These are phyloP conservation scores for Burhinus bistriatus DNA, from an alignment of 2,113 vertebrate species.

Conservation along the genomic window DNA sequence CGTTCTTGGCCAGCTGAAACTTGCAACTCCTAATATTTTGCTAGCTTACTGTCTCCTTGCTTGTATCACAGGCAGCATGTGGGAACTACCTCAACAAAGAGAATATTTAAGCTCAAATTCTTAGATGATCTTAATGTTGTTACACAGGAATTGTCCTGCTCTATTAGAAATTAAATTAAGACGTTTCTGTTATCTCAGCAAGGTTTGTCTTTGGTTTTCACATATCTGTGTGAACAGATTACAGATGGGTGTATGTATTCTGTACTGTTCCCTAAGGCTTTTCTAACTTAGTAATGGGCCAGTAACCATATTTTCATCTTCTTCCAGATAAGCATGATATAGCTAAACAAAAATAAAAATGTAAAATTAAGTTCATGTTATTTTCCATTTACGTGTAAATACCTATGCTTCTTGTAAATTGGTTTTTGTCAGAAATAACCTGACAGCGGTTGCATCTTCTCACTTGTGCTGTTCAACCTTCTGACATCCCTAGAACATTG, in stretches of 20 bases:
- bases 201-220: slow-evolving; percentile 4
- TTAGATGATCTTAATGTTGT: not conserved
- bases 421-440: not conserved
- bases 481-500: not conserved
- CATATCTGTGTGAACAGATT: not conserved
- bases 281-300: not conserved
- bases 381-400: not conserved
- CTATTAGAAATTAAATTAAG: not conserved
- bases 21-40: not conserved
- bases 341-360: not conserved
- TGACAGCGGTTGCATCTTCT: not conserved
- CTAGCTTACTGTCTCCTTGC: not conserved
- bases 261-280: not conserved
- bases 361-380: not conserved
- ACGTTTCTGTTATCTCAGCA: not conserved
- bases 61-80: not conserved
- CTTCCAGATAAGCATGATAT: not conserved
- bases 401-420: not conserved
- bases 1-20: slow-evolving; percentile 18
- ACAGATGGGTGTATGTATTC: not conserved
- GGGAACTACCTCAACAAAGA: not conserved
- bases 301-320: not conserved
- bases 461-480: not conserved
- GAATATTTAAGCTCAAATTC: not conserved
- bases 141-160: not conserved